These are phyloP conservation scores for Drosophila rufa DNA, from an alignment of 1,140 invertebrate genomes.

Conservation along the genomic window DNA sequence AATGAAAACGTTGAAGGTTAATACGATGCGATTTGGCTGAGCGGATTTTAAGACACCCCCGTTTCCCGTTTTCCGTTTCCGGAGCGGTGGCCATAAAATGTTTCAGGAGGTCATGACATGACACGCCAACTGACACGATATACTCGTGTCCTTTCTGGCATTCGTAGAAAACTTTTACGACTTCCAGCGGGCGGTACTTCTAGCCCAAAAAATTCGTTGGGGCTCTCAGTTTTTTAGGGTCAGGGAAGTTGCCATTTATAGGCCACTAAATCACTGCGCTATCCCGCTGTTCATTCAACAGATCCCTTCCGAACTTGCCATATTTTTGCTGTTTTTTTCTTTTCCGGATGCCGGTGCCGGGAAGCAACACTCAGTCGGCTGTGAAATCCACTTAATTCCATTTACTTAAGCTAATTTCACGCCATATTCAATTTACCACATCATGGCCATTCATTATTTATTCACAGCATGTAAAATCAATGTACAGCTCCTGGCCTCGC, in stretches of 20 bases:
- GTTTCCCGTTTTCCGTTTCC: constrained; percentile 21
- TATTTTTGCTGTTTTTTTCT: constrained; percentile 2
- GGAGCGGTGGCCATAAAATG: constrained; percentile 37
- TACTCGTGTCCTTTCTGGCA: constrained; percentile 24
- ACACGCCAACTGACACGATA: constrained; percentile 64
- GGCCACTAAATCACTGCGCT: constrained; percentile 56
- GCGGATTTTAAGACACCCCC: constrained; percentile 46
- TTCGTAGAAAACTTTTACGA: constrained; percentile 23
- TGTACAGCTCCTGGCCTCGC: constrained; percentile 36
- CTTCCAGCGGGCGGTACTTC: constrained; percentile 19
- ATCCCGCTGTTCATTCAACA: constrained; percentile 23
- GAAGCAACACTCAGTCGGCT: constrained; percentile 51
- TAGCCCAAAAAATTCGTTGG: not conserved
- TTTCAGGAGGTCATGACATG: constrained; percentile 62
- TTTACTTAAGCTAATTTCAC: constrained; percentile 84
- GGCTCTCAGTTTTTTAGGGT: constrained; percentile 6
- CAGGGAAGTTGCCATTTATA: constrained; percentile 46
- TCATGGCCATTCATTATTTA: constrained; percentile 83
- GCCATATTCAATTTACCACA: constrained; percentile 84
- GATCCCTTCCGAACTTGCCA: constrained; percentile 1
- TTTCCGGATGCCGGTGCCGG: constrained; percentile 6
- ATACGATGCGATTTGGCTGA: constrained; percentile 72
- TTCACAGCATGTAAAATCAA: constrained; percentile 83
- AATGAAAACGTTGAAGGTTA: constrained; percentile 79
- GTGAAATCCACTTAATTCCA: constrained; percentile 83